Conservation (phyloP, 2,797 vertebrate genomes). For the Tapera naevia region DNA sequence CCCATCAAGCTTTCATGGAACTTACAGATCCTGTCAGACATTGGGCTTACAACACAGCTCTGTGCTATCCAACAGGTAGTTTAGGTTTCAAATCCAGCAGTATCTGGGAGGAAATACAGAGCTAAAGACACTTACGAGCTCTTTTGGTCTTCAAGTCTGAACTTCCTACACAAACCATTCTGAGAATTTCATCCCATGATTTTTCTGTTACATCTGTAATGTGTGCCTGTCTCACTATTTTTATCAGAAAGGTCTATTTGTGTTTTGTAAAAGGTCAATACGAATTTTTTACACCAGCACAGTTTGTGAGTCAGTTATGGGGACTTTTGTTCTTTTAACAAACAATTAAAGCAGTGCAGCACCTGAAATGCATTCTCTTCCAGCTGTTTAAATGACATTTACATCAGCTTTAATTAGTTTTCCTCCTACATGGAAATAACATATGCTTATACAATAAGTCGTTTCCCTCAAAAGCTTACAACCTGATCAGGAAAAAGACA, state of each 20-base stretch:
- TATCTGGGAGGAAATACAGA: neutral
- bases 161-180: neutral
- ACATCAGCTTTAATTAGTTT: neutral
- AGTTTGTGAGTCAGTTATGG: neutral
- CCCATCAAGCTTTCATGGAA: neutral
- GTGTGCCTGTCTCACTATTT: neutral
- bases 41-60: neutral
- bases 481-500: neutral
- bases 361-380: neutral
- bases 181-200: neutral
- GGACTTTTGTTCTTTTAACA: neutral
- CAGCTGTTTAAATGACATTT: neutral
- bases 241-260: neutral
- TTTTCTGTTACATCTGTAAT: neutral
- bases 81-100: neutral
- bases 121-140: neutral
- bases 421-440: neutral
- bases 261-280: neutral
- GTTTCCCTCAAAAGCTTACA: neutral
- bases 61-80: neutral
- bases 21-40: neutral
- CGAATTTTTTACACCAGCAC: neutral
- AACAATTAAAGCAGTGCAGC: neutral
- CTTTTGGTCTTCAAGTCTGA: neutral
- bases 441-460: neutral